Evolutionary conservation across 2,888 invertebrate genomes (phyloP).

Genomic region (Epinotia bilunana): DNA sequence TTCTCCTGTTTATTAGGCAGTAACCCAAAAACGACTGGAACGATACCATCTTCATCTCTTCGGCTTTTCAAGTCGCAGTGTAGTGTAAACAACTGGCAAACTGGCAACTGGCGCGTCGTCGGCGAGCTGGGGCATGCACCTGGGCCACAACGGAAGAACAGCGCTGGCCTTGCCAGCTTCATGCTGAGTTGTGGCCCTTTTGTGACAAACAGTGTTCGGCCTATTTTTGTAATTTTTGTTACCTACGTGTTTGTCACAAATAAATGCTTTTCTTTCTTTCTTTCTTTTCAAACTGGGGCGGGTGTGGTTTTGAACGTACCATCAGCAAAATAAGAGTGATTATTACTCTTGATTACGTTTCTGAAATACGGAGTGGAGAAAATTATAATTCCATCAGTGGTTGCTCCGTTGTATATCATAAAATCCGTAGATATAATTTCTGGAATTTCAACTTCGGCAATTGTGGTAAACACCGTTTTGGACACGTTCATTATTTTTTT

Average conservation of each 20-base stretch:
- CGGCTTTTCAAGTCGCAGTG: slow-evolving; percentile 1
- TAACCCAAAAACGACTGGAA: neutral
- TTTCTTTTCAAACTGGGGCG: no score
- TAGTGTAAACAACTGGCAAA: neutral
- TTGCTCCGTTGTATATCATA: slow-evolving; percentile 2
- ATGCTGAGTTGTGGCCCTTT: no score
- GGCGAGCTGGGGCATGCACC: no score
- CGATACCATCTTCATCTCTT: neutral
- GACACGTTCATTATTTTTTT: neutral
- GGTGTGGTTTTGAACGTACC: slow-evolving; percentile 8
- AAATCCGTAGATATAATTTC: neutral
- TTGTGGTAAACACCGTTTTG: slow-evolving; percentile 1
- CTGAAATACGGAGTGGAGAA: slow-evolving; percentile 7
- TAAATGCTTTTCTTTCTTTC: no score
- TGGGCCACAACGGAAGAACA: no score
- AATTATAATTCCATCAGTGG: slow-evolving; percentile 6
- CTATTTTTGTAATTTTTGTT: no score
- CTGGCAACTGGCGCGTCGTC: no score
- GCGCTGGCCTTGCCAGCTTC: no score
- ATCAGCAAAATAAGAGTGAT: slow-evolving; percentile 5
- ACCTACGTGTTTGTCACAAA: no score
- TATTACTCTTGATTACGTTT: slow-evolving; percentile 5
- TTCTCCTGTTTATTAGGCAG: neutral
- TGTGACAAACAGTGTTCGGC: no score
- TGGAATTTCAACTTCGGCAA: slow-evolving; percentile 4